phyloP scores from a whole-genome alignment of 37 sponge, comb jelly and placozoan species.

The Crambe crambe region DNA sequence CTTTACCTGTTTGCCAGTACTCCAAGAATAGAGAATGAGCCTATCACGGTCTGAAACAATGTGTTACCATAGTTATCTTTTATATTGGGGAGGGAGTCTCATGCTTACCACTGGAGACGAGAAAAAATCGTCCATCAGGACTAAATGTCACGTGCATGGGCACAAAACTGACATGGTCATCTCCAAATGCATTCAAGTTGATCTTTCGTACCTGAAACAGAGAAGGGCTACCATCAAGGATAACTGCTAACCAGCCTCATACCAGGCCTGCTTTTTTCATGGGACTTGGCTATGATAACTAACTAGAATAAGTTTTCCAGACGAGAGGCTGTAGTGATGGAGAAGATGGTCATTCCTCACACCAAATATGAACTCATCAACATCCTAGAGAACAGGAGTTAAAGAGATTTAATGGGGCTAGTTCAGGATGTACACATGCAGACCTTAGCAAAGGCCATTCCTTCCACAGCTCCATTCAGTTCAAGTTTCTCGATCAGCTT shows the following conservation, averaged over 20 bases:
- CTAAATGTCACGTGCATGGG: constrained; percentile 83
- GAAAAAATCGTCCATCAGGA: constrained; percentile 61
- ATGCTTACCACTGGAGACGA: constrained; percentile 82
- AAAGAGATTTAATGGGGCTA: background rate
- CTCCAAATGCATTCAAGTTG: constrained; percentile 84
- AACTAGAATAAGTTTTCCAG: constrained; percentile 26
- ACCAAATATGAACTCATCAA: constrained; percentile 61
- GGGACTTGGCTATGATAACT: background rate
- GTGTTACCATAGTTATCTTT: too few species aligned
- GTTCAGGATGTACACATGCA: background rate
- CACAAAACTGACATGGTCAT: constrained; percentile 86
- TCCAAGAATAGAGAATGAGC: constrained; percentile 67
- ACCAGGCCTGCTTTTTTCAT: too few species aligned
- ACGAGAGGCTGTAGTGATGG: constrained; percentile 37
- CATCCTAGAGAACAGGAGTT: constrained; percentile 6
- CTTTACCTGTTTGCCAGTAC: constrained; percentile 67
- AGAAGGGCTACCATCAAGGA: background rate
- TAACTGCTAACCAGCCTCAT: too few species aligned
- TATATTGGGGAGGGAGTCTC: too few species aligned
- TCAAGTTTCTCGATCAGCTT: constrained; percentile 44
- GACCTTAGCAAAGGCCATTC: constrained; percentile 63
- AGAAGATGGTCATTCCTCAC: constrained; percentile 50
- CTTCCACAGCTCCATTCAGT: constrained; percentile 73
- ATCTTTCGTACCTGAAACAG: constrained; percentile 50
- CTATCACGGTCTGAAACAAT: constrained; percentile 68